Evolutionary conservation across 2,888 invertebrate species (phyloP), one percentile per base, ranked within the genome.

Genomic region (Deilephila porcellus): DNA sequence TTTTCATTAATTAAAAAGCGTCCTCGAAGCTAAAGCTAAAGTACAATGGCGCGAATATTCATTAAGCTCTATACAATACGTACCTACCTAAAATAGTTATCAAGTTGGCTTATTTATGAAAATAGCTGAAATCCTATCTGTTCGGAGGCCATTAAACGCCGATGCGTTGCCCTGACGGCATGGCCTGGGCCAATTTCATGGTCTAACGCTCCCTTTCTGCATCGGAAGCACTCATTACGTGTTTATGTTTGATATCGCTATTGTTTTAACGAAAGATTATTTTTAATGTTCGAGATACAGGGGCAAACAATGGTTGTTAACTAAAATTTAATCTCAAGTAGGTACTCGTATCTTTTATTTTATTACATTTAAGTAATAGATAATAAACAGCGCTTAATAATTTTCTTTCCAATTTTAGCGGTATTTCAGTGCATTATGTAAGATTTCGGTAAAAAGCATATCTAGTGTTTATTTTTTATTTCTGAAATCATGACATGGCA

Each of bases 181-280:
- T 87, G 85, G 88, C 86, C 90, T 86, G 88, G 85, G 86, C 92
- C 93, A 93, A 94, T 94, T 94, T 93, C 93, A 94, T 90, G 93
- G 91, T 92, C 93, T 91, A 88, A 90, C 91, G 93, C 92, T 90
- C 86, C 80, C 88, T 83, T 85, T 84, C 90, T 91, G 91, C 91
- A 91, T 81, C 82, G 76, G 75, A 81, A 81, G 81, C 80, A 71
- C 80, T 76, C 70, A 91, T 78, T 91, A 89, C 90, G 88, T 91
- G 75, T 83, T 67, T 20, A 34, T 4, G 45, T 73, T 80, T 76
- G 76, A 73, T 74, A 77, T 76, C 74, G 73, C 74, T 53, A 75
- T 82, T 76, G 60, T 78, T 81, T 83, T 85, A 81, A 81, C 81
- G 76, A 81, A 80, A 25, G 60, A 11, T 17, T 32, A 45, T 45